phyloP scores from a whole-genome alignment of 1,140 invertebrate species.

The Centruroides vittatus region DNA sequence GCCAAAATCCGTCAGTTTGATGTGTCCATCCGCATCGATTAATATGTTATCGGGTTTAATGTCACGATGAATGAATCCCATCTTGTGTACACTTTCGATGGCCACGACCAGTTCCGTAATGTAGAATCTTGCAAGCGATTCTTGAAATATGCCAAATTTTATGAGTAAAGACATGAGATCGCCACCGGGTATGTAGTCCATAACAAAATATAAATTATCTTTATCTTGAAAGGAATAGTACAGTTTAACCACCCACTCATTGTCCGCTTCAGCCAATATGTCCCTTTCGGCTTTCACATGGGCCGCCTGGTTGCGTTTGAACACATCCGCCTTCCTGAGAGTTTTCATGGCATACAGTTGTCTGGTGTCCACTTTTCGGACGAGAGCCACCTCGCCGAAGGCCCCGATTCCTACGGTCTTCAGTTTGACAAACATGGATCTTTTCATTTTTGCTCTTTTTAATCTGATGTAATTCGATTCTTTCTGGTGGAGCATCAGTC shows the following conservation, averaged over 20 bases:
- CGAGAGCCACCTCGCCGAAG: constrained; percentile 94
- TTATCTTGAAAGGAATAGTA: constrained; percentile 96
- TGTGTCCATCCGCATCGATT: constrained; percentile 93
- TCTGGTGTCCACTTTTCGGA: constrained; percentile 87
- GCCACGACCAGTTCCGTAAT: constrained; percentile 95
- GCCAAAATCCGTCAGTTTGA: constrained; percentile 97
- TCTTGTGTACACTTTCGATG: constrained; percentile 96
- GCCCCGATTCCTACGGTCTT: constrained; percentile 87
- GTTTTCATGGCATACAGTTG: constrained; percentile 88
- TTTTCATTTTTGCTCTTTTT: constrained; percentile 97
- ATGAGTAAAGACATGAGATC: constrained; percentile 96
- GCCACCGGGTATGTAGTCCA: constrained; percentile 98
- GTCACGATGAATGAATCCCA: constrained; percentile 90
- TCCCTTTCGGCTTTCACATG: constrained; percentile 97
- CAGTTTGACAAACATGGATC: constrained; percentile 87
- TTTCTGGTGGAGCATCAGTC: constrained; percentile 92
- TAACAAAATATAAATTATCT: constrained; percentile 95
- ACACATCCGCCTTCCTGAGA: constrained; percentile 82
- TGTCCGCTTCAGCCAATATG: constrained; percentile 95
- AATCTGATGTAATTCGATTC: constrained; percentile 92
- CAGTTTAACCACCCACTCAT: constrained; percentile 97
- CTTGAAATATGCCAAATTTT: constrained; percentile 73
- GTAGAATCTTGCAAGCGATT: constrained; percentile 84
- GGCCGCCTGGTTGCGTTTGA: constrained; percentile 94
- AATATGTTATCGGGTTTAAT: constrained; percentile 89